These are phyloP conservation scores for Polyodon spathula DNA, from an alignment of 2,113 vertebrate species.

Conservation along the genomic window DNA sequence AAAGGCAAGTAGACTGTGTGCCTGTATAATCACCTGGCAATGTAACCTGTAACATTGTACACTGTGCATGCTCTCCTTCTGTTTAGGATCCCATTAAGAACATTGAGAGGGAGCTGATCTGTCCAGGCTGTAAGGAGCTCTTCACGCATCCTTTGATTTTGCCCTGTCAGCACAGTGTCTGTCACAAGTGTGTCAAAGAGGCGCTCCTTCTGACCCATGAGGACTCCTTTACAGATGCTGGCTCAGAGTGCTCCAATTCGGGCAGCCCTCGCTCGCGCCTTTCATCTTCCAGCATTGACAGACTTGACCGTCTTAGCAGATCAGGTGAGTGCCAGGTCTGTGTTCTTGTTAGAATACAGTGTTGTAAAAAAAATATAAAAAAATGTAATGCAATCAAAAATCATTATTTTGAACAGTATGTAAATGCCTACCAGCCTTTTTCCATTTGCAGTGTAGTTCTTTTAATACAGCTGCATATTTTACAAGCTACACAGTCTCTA, in stretches of 20 bases:
- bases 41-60: neutral
- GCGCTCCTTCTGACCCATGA: conserved; percentile 78
- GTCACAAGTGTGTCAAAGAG: conserved; percentile 91
- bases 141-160: conserved; percentile 92
- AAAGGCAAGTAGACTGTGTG: conserved; percentile 3
- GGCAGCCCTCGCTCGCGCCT: conserved; percentile 79
- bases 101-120: conserved; percentile 92
- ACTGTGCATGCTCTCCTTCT: neutral
- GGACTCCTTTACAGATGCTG: conserved; percentile 73
- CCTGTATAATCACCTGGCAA: neutral
- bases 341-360: too few species aligned
- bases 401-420: too few species aligned
- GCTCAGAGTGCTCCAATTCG: conserved; percentile 81
- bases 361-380: too few species aligned
- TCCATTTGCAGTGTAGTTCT: too few species aligned
- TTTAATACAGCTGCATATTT: too few species aligned
- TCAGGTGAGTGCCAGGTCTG: conserved; percentile 80
- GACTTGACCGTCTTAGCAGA: conserved; percentile 78
- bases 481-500: too few species aligned
- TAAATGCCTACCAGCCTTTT: too few species aligned
- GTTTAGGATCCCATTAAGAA: conserved; percentile 80
- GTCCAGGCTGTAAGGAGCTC: conserved; percentile 90
- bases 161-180: conserved; percentile 92
- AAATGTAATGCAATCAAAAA: too few species aligned
- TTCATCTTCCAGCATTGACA: conserved; percentile 79